Evolutionary conservation across 2,888 invertebrate species (phyloP), one percentile per base, ranked within the genome.

Genomic region (Antheraea yamamai): DNA sequence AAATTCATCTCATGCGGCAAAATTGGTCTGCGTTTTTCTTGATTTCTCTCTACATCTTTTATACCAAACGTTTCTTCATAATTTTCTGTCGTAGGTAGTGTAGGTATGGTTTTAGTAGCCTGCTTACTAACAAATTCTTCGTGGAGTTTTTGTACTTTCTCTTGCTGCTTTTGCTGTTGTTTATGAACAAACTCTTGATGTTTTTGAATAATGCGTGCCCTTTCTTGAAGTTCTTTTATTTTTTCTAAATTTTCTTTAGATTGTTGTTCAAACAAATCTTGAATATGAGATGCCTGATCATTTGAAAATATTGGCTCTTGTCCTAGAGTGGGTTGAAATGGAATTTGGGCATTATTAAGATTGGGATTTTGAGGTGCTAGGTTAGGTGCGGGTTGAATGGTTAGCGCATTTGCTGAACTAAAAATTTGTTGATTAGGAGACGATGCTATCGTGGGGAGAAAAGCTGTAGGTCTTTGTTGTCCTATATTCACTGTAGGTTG

Each of bases 161-260:
- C 96, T 83, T 97, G 96, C 70, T 97, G 96, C 81, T 97, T 97
- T 80, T 97, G 96, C 81, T 97, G 97, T 83, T 97, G 97, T 83
- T 97, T 97, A 82, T 97, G 97, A 7, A 97, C 96, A 81, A 97
- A 96, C 80, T 97, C 96, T 82, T 97, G 97, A 80, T 97, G 97
- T 83, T 97, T 97, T 81, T 97, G 96, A 77, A 97, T 97, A 7
- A 97, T 95, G 78, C 96, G 95, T 81, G 97, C 96, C 80, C 97
- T 96, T 79, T 97, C 97, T 81, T 96, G 96, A 72, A 97, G 95
- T 80, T 97, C 97, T 80, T 96, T 96, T 2, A 96, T 86, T 76
- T 96, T 93, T 83, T 96, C 96, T 73, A 95, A 85, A 79, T 95
- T 95, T 79, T 96, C 95, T 82, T 97, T 95, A n/a, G 96, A 95